Evolutionary conservation across 2,888 invertebrate species (phyloP), one percentile per base, ranked within the genome.

Genomic region (Copidosoma aretas): DNA sequence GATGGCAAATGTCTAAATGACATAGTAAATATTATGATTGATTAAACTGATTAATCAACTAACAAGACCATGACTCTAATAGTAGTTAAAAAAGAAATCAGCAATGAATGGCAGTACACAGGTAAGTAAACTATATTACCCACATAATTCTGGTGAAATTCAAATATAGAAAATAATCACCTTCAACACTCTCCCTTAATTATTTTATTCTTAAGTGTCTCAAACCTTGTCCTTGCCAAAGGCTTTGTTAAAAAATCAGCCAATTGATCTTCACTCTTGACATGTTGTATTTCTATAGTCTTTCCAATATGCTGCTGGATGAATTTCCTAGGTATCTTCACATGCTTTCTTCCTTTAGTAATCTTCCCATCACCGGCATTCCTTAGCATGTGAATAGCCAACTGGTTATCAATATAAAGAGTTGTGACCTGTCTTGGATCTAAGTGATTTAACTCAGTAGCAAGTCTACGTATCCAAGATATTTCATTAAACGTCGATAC

Each of bases 341-440:
- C 60, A 60, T 78, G 77, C 68, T 79, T 77, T 70, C n/a, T 78
- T 78, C 10, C 77, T 71, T 76, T 76, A 2, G 75, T 76, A 1
- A 74, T 75, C 70, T 77, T 78, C 25, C 76, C 77, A 72, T 77
- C 76, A 32, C 76, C 62, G 1, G 71, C 59, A 56, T 77, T 79
- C 64, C 77, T 56, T 5, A 78, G 56, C 77, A 79, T 79, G 41
- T 74, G 73, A 12, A 78, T 76, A 10, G 78, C 79, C 4, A 79
- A 75, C 63, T 73, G 65, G 62, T 79, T 79, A 56, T 80, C 78
- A 17, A 79, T 60, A 52, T 54, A 74, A 25, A 77, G 60, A 19
- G 49, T 60, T 17, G 75, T 79, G 1, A 78, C 78, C 64, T 72
- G 12, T 52, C 49, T 65, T 1, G 58, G 10, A n/a, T 74, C 68